phyloP scores from a whole-genome alignment of 2,113 vertebrate species.

The Hippopotamus amphibius region DNA sequence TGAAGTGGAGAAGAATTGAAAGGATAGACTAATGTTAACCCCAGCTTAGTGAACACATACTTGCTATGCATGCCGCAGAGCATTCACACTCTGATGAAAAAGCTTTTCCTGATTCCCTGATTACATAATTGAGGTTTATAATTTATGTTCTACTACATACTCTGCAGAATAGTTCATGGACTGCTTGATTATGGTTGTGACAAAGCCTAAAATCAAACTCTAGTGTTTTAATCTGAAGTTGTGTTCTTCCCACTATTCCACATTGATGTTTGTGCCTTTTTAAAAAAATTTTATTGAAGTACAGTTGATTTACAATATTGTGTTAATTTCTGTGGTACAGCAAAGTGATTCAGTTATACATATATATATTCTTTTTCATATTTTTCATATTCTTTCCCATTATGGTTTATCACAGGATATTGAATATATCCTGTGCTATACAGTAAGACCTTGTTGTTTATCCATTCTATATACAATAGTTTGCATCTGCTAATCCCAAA shows the following conservation, averaged over 20 bases:
- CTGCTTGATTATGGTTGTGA: slow-evolving; percentile 69
- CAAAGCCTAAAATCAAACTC: slow-evolving; percentile 33
- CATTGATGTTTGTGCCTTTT: background rate
- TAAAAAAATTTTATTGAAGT: background rate
- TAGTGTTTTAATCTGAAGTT: slow-evolving; percentile 10
- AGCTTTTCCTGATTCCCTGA: slow-evolving; percentile 69
- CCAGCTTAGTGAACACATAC: slow-evolving; percentile 33
- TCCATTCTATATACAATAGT: background rate
- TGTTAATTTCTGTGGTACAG: background rate
- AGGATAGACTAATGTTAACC: slow-evolving; percentile 36
- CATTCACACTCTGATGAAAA: slow-evolving; percentile 72
- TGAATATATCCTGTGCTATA: background rate
- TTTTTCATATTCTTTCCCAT: background rate
- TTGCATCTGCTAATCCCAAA: background rate
- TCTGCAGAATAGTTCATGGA: slow-evolving; percentile 70
- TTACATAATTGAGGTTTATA: slow-evolving; percentile 77
- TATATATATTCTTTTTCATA: background rate
- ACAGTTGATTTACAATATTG: background rate
- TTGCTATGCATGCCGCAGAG: slow-evolving; percentile 52
- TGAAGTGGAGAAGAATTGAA: slow-evolving; percentile 7
- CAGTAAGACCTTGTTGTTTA: background rate
- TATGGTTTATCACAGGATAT: background rate
- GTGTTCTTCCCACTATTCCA: background rate
- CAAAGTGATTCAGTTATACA: background rate
- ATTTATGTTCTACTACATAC: slow-evolving; percentile 58